Evolutionary conservation across 2,113 vertebrate genomes (phyloP), one percentile per base, ranked within the genome.

Genomic region (Aptenodytes patagonicus): DNA sequence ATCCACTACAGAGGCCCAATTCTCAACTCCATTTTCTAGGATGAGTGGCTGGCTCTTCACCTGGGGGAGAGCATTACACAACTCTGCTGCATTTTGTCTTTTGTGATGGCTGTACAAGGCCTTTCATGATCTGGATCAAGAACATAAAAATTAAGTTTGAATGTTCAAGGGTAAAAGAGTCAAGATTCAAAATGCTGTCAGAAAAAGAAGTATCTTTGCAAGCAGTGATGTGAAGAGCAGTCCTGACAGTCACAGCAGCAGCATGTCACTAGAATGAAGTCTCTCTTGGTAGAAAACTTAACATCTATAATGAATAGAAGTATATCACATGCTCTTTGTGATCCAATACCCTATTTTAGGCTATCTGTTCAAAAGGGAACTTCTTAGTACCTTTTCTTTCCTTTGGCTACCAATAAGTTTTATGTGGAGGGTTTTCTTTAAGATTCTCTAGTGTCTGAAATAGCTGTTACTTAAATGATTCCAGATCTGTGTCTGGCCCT

Each of bases 261-360:
- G 62, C 38, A 79, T 15, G 31, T 57, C 52, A 86, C n/a, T 78
- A 96, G 71, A 96, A 87, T 40, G 49, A 69, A 92, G 71, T 76
- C 65, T 79, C 75, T 66, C 68, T 88, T 71, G 71, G 49, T 89
- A 89, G 78, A 81, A 88, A 93, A 68, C 42, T 89, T 94, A 92
- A 77, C 55, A 65, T 69, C 60, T 62, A 47, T 90, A 95, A 95
- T 65, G 47, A 90, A 95, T 81, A 24, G 60, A 93, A 89, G 66
- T 72, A 10, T 70, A 86, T 54, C 54, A 84, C 42, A 69, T 7
- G 13, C 8, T 89, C n/a, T 91, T 58, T 80, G 42, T 93, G 58
- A 95, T 82, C 51, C 38, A 85, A 68, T 60, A 93, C 32, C 34
- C 49, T 96, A 68, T 72, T 92, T 85, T 42, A 82, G 64, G 26